Evolutionary conservation across 2,888 invertebrate species (phyloP).

Genomic region (Cosmorhoe ocellata): DNA sequence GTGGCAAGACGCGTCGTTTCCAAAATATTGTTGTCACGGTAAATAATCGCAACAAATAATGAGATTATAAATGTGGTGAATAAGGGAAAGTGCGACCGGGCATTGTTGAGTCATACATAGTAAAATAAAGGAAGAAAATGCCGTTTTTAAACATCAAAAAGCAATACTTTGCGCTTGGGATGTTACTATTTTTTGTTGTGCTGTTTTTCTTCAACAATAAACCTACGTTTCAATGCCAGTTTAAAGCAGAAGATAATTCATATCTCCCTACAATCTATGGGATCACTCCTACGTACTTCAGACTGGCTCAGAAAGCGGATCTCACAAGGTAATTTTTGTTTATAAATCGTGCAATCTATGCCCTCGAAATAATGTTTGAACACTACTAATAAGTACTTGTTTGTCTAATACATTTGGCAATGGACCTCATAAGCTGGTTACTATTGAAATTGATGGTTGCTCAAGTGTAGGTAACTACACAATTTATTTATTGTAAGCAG

Average conservation of each 20-base stretch:
- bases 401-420: conserved; percentile 45
- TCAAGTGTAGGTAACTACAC: background rate
- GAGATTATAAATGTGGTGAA: conserved; percentile 20
- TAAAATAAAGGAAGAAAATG: conserved; percentile 55
- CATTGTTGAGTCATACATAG: conserved; percentile 9
- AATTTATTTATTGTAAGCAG: conserved; percentile 23
- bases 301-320: conserved; percentile 96
- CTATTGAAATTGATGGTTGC: conserved; percentile 34
- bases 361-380: conserved; percentile 59
- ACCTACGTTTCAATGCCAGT: conserved; percentile 73
- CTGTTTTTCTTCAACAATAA: conserved; percentile 73
- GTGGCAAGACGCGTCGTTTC: background rate
- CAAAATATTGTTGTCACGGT: background rate
- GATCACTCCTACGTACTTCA: conserved; percentile 94
- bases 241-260: conserved; percentile 57
- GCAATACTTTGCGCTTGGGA: conserved; percentile 73
- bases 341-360: conserved; percentile 55
- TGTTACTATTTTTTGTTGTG: conserved; percentile 72
- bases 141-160: conserved; percentile 74
- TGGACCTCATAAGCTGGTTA: conserved; percentile 29
- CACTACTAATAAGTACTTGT: conserved; percentile 36
- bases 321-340: conserved; percentile 85
- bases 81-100: conserved; percentile 18
- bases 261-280: conserved; percentile 90
- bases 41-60: conserved; percentile 6